Conservation (phyloP, 2,797 vertebrate genomes). For the Coilia nasus region DNA sequence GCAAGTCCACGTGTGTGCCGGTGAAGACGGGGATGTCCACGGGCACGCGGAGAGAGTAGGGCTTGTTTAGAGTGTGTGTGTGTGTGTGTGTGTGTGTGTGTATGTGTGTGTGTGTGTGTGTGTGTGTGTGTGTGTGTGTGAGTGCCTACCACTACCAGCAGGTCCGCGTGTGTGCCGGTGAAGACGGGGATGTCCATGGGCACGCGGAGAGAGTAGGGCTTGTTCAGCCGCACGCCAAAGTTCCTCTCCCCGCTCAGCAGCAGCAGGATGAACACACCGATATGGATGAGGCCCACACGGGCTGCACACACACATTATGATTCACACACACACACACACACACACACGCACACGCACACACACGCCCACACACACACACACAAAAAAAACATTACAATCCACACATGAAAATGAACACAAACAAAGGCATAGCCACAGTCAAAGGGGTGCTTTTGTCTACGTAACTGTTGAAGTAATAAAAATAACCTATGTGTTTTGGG, state of each 20-base stretch:
- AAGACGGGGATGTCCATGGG: slow-evolving; percentile 99
- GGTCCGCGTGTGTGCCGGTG: slow-evolving; percentile 95
- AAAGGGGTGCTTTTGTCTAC: too few species aligned
- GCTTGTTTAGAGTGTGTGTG: slow-evolving; percentile 85
- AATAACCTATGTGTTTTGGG: too few species aligned
- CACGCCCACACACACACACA: slow-evolving; percentile 11
- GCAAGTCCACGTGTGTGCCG: slow-evolving; percentile 95
- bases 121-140: not conserved
- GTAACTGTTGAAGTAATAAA: too few species aligned
- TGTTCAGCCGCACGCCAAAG: slow-evolving; percentile 97
- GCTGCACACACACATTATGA: slow-evolving; percentile 69
- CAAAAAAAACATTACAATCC: not conserved
- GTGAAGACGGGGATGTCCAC: slow-evolving; percentile 99
- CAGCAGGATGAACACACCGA: slow-evolving; percentile 95
- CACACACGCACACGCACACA: slow-evolving; percentile 17
- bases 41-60: slow-evolving; percentile 91
- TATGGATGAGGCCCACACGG: slow-evolving; percentile 97
- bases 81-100: not conserved
- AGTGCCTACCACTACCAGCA: slow-evolving; percentile 92
- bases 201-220: slow-evolving; percentile 92
- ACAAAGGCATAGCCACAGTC: not conserved
- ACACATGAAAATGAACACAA: not conserved
- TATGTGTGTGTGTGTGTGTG: not conserved
- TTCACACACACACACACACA: slow-evolving; percentile 7
- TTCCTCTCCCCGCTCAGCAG: slow-evolving; percentile 97